Base-by-base conservation (phyloP, 2,888 invertebrate genomes). In the Nasonia oneida region DNA sequence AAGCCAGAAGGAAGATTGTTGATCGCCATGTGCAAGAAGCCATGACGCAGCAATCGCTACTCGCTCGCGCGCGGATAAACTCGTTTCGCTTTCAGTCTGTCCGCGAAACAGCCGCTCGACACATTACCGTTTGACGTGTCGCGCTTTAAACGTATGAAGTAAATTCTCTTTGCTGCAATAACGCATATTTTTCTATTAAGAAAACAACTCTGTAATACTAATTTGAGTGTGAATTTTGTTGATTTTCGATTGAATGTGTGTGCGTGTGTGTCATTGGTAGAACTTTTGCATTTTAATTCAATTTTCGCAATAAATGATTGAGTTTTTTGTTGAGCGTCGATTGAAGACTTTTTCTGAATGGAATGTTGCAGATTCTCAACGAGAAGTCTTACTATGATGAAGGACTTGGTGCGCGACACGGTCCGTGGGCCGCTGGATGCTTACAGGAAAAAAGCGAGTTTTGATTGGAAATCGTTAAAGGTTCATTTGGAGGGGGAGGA, bases 401-500 rank as follows among this genome's bases (percentile, higher is more conserved):
- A 85, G 88, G 95, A 95, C 92, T 95, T 96, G 89, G 94, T 97
- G 89, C 95, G 95, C 76, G 96, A 97, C 92, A 93, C 96, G 86
- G 96, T 96, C 29, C 95, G 94, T 75, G 97, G 97, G 85, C 97
- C 98, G 10, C 94, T 98, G 88, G 97, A 97, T 91, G 93, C 91
- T 0, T 98, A 97, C 93, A 95, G 98, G 89, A 96, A 96, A 89
- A 95, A 95, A 88, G 96, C 98, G 1, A 96, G 96, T 23, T 98
- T 98, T 91, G 95, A 98, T 92, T 98, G 98, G 98, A 98, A 97
- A 93, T 95, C 95, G 87, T 95, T 99, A 93, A 97, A 96, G 91
- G 91, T 97, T 71, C 95, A 97, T 81, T 94, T 98, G 86, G 97
- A 98, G 92, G 97, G 97, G 88, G 96, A 96, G 90, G 96, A 97